Evolutionary conservation across 2,888 invertebrate genomes (phyloP).

Genomic region (Hecatera dysodea): DNA sequence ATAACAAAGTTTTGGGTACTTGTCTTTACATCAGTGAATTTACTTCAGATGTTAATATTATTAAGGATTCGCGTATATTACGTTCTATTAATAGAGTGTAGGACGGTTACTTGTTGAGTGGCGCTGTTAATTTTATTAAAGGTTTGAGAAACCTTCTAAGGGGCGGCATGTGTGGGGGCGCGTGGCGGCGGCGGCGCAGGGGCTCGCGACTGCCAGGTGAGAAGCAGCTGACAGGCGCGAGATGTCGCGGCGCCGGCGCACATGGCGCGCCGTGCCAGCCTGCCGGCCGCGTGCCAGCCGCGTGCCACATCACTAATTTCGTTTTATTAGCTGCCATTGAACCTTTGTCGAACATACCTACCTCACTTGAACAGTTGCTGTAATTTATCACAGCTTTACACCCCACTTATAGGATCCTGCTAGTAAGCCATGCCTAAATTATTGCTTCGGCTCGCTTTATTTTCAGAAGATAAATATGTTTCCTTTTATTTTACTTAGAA

Average conservation of each 20-base stretch:
- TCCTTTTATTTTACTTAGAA: conserved; percentile 5
- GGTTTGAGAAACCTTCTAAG: conserved; percentile 80
- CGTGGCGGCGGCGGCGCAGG: conserved; percentile 35
- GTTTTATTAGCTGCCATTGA: conserved; percentile 70
- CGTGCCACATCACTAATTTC: conserved; percentile 77
- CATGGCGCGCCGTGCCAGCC: conserved; percentile 80
- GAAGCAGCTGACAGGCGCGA: conserved; percentile 77
- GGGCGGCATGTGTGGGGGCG: conserved; percentile 60
- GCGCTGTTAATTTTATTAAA: conserved; percentile 75
- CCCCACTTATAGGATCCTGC: conserved; percentile 48
- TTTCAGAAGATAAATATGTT: conserved; percentile 23
- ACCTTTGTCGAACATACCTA: conserved; percentile 45
- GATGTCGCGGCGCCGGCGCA: conserved; percentile 66
- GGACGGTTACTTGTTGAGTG: conserved; percentile 66
- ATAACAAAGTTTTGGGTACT: conserved; percentile 4
- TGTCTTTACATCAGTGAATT: conserved; percentile 19
- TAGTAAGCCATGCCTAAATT: conserved; percentile 40
- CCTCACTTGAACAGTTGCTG: conserved; percentile 41
- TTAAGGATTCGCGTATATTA: conserved; percentile 41
- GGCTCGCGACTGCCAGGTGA: conserved; percentile 78
- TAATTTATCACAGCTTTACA: conserved; percentile 51
- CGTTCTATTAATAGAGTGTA: conserved; percentile 52
- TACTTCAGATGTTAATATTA: conserved; percentile 27
- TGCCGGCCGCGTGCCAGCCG: conserved; percentile 82
- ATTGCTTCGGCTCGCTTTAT: conserved; percentile 27